A percentile compares a stretch with the other conserved stretches of the same genome.
These are phyloP conservation scores for Galaxea fascicularis DNA, from an alignment of 92 coral and sea anemone genomes.

Conservation along the genomic window DNA sequence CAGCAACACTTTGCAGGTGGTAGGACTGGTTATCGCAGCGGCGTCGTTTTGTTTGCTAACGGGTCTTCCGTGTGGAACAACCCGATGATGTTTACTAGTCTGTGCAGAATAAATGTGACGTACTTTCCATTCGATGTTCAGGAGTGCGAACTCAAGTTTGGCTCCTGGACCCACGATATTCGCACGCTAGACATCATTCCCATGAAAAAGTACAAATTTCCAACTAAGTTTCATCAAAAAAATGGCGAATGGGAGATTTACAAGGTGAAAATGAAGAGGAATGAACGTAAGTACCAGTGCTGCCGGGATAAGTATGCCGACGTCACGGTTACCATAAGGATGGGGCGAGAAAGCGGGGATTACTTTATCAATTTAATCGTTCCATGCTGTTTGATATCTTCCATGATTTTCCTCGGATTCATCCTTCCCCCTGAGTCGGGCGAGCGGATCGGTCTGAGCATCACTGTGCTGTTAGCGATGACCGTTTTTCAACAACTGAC, in stretches of 20 bases:
- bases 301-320: constrained; percentile 68
- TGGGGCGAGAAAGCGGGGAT: constrained; percentile 81
- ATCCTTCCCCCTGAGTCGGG: constrained; percentile 95
- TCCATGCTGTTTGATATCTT: constrained; percentile 94
- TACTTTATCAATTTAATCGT: constrained; percentile 88
- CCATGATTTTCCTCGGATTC: constrained; percentile 95
- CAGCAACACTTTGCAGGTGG: constrained; percentile 90
- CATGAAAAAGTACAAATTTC: constrained; percentile 51
- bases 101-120: constrained; percentile 77
- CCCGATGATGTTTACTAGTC: constrained; percentile 78
- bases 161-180: constrained; percentile 80
- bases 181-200: constrained; percentile 68
- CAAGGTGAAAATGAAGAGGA: constrained; percentile 55
- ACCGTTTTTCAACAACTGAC: constrained; percentile 97
- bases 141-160: constrained; percentile 80
- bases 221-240: constrained; percentile 62
- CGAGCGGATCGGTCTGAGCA: constrained; percentile 94
- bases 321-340: constrained; percentile 78
- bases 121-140: constrained; percentile 91
- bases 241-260: constrained; percentile 91
- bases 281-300: constrained; percentile 60
- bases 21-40: constrained; percentile 63
- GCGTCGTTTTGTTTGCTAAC: constrained; percentile 58
- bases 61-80: constrained; percentile 79
- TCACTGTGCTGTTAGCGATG: constrained; percentile 96